Percentiles rank a stretch among this genome's conserved stretches.
phyloP scores from a whole-genome alignment of 2,888 invertebrate genomes.

The Sesamia inferens region DNA sequence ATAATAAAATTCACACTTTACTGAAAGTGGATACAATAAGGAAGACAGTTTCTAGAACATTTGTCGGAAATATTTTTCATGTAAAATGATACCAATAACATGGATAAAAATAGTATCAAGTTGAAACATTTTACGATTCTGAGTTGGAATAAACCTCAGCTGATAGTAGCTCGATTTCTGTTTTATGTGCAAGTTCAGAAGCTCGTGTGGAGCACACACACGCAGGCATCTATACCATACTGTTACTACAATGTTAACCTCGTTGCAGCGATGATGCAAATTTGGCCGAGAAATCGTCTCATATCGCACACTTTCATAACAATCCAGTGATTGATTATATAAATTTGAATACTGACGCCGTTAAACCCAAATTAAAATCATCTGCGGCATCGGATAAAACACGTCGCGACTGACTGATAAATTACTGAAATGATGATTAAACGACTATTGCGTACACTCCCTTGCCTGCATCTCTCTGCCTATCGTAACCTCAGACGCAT shows the following conservation, averaged over 20 bases:
- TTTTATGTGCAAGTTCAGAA: slow-evolving; percentile 55
- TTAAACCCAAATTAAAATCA: slow-evolving; percentile 88
- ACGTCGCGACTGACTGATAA: slow-evolving; percentile 84
- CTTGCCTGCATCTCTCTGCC: slow-evolving; percentile 55
- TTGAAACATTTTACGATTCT: slow-evolving; percentile 55
- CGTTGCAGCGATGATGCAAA: slow-evolving; percentile 85
- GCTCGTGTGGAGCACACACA: slow-evolving; percentile 35
- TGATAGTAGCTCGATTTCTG: slow-evolving; percentile 60
- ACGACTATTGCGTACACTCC: slow-evolving; percentile 78
- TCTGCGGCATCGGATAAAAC: slow-evolving; percentile 86
- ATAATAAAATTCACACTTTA: slow-evolving; percentile 60
- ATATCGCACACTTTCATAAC: slow-evolving; percentile 89
- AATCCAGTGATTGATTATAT: slow-evolving; percentile 89
- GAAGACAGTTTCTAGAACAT: slow-evolving; percentile 62
- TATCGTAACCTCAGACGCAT: slow-evolving; percentile 66
- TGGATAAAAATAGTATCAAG: slow-evolving; percentile 59
- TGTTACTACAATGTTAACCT: slow-evolving; percentile 71
- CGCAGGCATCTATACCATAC: slow-evolving; percentile 32
- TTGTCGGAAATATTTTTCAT: slow-evolving; percentile 58
- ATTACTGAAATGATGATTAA: slow-evolving; percentile 86
- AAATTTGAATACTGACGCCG: slow-evolving; percentile 87
- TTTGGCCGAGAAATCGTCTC: slow-evolving; percentile 85
- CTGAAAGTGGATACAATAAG: slow-evolving; percentile 53
- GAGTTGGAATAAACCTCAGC: slow-evolving; percentile 48
- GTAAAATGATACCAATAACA: slow-evolving; percentile 58